Evolutionary conservation across 2,113 vertebrate species (phyloP), one percentile per base, ranked within the genome.

Genomic region (Bubo scandiacus): DNA sequence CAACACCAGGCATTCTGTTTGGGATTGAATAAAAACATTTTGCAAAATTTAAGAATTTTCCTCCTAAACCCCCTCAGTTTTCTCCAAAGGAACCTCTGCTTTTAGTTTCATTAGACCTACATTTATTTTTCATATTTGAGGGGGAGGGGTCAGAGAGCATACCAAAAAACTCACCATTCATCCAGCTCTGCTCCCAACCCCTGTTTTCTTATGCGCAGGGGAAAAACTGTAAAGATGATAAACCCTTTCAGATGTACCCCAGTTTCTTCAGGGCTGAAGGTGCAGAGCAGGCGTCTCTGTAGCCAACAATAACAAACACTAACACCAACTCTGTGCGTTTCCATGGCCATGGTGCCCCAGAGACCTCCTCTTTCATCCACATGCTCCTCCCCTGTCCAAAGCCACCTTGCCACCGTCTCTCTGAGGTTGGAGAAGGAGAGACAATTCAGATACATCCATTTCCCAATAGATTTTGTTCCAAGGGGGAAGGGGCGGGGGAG

Each of bases 221-320:
- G 72, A 25, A 87, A 89, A 82, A 45, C 30, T 63, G 80, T 84
- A 73, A n/a, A 78, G 42, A 38, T 85, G 54, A 93, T 43, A 51
- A 92, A 86, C 23, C 18, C 51, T 77, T 62, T 92, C 82, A 90
- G 74, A 62, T 59, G 71, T n/a, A 73, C 40, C 84, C 61, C 32
- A 8, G 34, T 20, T 90, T 94, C 66, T 88, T 62, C 77, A 89
- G 74, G 81, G 42, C 61, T 79, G 81, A 84, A 93, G 88, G 88
- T 88, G 59, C 86, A 92, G 59, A 81, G 80, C 57, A 89, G 66
- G 73, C 8, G 0, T 58, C 80, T 75, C 84, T 81, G 92, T 68
- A 92, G 86, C 91, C 95, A 97, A 86, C 80, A 93, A 62, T 36
- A 92, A 79, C 62, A 94, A 94, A 70, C 73, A 59, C 34, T 49